A percentile compares a stretch with the other conserved stretches of the same genome.
Evolutionary conservation across 2,797 vertebrate genomes (phyloP).

Genomic region (Rhabdophis nuchalis): DNA sequence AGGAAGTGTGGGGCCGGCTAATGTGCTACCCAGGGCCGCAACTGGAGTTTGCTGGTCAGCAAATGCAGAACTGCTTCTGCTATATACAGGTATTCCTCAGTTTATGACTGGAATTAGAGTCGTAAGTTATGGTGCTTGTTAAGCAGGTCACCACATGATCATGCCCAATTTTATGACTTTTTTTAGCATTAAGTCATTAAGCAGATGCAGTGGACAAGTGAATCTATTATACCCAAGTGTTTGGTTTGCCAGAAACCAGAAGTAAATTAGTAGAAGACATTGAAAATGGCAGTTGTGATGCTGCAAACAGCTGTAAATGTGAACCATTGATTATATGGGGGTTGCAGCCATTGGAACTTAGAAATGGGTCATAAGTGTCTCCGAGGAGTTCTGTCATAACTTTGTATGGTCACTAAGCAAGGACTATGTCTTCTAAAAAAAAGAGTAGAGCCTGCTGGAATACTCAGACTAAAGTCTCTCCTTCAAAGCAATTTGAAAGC

Average conservation of each 20-base stretch:
- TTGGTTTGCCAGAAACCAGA: not conserved
- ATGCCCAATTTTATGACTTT: not conserved
- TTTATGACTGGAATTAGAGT: not conserved
- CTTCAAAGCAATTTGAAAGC: not conserved
- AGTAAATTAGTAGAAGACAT: not conserved
- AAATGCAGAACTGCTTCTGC: not conserved
- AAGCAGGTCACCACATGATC: not conserved
- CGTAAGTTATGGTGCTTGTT: not conserved
- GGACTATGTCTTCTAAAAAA: not conserved
- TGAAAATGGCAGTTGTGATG: not conserved
- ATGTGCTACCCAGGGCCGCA: not conserved
- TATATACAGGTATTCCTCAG: not conserved
- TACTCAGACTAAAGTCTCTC: not conserved
- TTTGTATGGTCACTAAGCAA: not conserved
- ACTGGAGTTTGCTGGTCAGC: not conserved
- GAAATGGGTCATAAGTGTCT: not conserved
- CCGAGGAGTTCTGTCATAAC: not conserved
- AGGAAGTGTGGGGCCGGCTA: not conserved
- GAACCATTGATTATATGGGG: not conserved
- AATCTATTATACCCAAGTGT: not conserved
- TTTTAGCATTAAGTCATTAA: not conserved
- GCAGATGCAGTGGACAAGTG: not conserved
- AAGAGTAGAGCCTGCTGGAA: not conserved
- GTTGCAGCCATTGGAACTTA: not conserved
- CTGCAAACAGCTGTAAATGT: not conserved